A percentile compares a stretch with the other conserved stretches of the same genome.
These are phyloP conservation scores for Vulpes vulpes DNA, from an alignment of 2,113 vertebrate genomes.

Conservation along the genomic window DNA sequence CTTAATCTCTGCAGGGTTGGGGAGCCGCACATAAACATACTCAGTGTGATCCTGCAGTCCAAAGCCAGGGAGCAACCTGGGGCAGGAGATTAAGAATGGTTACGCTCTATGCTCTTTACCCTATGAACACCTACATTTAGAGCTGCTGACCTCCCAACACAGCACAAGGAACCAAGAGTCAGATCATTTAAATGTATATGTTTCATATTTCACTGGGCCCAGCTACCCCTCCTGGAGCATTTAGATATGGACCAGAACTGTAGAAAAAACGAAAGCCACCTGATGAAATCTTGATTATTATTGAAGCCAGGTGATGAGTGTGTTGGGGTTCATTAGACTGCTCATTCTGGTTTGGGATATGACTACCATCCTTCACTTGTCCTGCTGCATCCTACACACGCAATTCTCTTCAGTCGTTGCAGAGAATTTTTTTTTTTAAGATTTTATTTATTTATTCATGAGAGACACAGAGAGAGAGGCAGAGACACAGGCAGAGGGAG, in stretches of 20 bases:
- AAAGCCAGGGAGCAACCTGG: neutral
- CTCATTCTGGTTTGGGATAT: neutral
- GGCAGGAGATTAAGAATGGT: neutral
- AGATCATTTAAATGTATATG: neutral
- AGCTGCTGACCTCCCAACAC: neutral
- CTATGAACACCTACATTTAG: neutral
- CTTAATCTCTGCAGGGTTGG: neutral
- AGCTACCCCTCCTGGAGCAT: neutral
- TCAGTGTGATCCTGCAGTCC: neutral
- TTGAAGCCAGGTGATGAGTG: neutral
- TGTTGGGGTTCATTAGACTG: neutral
- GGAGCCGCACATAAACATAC: neutral
- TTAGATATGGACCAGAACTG: neutral
- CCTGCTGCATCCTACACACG: neutral
- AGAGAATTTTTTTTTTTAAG: neutral
- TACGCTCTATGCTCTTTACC: neutral
- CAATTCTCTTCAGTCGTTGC: neutral
- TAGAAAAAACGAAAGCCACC: neutral
- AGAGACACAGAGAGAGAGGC: too few species aligned
- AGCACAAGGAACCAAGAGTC: neutral
- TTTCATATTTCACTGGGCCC: neutral
- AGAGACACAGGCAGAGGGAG: too few species aligned
- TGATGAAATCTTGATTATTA: neutral
- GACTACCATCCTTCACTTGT: neutral
- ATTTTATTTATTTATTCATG: too few species aligned